Evolutionary conservation across 2,797 vertebrate genomes (phyloP).

Genomic region (Tauraco hartlaubi): DNA sequence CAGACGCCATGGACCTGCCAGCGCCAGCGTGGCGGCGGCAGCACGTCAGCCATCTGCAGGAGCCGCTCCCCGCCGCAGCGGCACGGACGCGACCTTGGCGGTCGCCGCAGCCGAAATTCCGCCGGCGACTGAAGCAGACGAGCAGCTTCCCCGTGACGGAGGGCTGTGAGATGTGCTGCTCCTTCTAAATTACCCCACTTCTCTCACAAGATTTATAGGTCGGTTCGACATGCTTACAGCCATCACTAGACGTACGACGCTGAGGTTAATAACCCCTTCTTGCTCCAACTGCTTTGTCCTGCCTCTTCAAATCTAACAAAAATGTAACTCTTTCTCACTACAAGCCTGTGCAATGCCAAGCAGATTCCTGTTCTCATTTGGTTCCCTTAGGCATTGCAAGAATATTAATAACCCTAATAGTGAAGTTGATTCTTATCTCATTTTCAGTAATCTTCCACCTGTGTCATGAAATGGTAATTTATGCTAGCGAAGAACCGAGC

Average conservation of each 20-base stretch:
- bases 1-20: background rate
- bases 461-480: constrained; percentile 48
- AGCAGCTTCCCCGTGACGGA: background rate
- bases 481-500: background rate
- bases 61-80: background rate
- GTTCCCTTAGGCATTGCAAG: background rate
- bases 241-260: background rate
- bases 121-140: background rate
- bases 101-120: background rate
- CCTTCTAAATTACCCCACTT: background rate
- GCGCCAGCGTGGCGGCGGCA: background rate
- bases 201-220: background rate
- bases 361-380: background rate
- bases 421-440: background rate
- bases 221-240: background rate
- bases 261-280: background rate
- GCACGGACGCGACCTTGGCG: background rate
- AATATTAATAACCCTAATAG: background rate
- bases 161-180: background rate
- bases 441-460: constrained; percentile 37
- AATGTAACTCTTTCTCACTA: background rate
- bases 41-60: background rate
- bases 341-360: background rate
- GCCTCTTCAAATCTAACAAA: background rate
- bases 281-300: background rate